Conservation (phyloP, 2,888 invertebrate species). For the Rhagium mordax region DNA sequence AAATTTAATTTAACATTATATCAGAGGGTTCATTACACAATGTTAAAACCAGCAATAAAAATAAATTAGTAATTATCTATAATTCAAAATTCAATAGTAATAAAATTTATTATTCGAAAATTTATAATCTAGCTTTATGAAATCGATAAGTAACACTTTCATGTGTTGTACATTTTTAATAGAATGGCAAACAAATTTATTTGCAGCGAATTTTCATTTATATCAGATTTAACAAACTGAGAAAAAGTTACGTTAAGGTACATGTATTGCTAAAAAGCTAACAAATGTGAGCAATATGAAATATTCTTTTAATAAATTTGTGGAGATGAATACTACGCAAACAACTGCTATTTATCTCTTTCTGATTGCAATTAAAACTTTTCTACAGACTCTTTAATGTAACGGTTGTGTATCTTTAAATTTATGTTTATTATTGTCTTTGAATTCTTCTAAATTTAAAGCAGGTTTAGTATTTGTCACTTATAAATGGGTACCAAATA, state of each 20-base stretch:
- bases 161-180: slow-evolving; percentile 1
- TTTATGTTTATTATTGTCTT: no score
- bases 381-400: no score
- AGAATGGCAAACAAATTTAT: not conserved
- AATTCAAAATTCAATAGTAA: slow-evolving; percentile 20
- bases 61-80: slow-evolving; percentile 31
- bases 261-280: no score
- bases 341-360: no score
- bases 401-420: no score
- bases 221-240: not conserved
- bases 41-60: slow-evolving; percentile 24
- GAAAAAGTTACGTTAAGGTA: not conserved
- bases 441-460: no score
- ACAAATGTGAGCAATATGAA: not conserved
- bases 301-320: not conserved
- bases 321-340: no score
- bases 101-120: slow-evolving; percentile 14
- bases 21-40: slow-evolving; percentile 10
- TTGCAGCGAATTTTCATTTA: not conserved
- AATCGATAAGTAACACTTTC: slow-evolving; percentile 12
- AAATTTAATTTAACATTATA: slow-evolving; percentile 29
- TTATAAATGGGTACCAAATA: no score
- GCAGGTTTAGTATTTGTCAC: no score
- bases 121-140: not conserved
- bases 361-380: no score